phyloP scores from a whole-genome alignment of 2,113 vertebrate species.

The Oenanthe melanoleuca region DNA sequence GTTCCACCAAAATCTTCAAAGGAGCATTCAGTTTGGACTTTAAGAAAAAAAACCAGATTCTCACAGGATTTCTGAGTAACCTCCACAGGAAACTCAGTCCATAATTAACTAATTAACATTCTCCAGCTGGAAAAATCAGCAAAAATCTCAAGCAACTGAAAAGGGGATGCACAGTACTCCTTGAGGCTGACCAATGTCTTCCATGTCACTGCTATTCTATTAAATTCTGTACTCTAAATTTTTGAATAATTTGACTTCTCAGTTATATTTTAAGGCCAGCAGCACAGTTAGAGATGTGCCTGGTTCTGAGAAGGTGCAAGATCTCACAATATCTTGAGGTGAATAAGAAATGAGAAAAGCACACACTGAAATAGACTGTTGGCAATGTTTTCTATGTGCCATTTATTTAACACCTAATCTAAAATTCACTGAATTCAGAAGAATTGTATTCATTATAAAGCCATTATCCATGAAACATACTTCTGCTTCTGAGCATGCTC shows the following conservation, averaged over 20 bases:
- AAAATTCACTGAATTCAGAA: neutral
- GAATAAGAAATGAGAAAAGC: neutral
- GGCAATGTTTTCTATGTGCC: neutral
- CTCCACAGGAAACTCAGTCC: neutral
- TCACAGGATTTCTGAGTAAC: neutral
- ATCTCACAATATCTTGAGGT: neutral
- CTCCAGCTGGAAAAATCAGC: neutral
- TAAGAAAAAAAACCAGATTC: neutral
- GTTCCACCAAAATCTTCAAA: neutral
- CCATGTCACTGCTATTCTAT: neutral
- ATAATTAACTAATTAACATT: neutral
- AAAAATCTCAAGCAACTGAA: neutral
- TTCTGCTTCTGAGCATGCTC: neutral
- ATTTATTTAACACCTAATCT: neutral
- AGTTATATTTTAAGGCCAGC: neutral
- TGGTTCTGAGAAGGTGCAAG: neutral
- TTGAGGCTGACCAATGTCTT: neutral
- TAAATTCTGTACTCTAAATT: neutral
- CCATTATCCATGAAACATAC: neutral
- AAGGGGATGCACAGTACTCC: neutral
- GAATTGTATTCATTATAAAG: conserved; percentile 7
- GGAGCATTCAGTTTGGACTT: neutral
- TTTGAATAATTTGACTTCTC: neutral
- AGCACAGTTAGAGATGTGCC: neutral
- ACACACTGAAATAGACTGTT: neutral